A percentile compares a stretch with the other conserved stretches of the same genome.
These are phyloP conservation scores for Eupithecia abbreviata DNA, from an alignment of 2,888 invertebrate genomes.

Conservation along the genomic window DNA sequence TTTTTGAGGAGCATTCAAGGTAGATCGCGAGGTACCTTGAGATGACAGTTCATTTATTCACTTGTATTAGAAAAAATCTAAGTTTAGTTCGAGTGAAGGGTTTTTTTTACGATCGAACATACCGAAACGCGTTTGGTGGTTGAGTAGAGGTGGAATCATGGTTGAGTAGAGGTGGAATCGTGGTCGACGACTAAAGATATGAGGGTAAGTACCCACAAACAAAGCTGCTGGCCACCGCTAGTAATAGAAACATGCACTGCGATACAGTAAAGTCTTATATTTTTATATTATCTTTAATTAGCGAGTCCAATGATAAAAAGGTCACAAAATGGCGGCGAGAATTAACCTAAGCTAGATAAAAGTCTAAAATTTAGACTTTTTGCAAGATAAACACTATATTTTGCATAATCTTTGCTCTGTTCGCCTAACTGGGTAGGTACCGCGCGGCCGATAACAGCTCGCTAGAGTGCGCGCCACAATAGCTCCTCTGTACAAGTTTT, in stretches of 20 bases:
- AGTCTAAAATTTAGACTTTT: constrained; percentile 66
- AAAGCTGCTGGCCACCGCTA: neutral
- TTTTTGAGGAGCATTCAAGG: no score
- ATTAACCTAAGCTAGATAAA: constrained; percentile 53
- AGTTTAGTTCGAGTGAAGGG: no score
- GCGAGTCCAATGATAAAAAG: constrained; percentile 48
- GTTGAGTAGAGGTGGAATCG: no score
- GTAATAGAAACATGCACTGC: constrained; percentile 1
- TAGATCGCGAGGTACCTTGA: no score
- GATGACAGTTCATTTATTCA: no score
- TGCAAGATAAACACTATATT: constrained; percentile 45
- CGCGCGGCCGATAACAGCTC: constrained; percentile 14
- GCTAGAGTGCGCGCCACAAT: constrained; percentile 12
- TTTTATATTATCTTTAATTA: constrained; percentile 40
- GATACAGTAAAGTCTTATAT: constrained; percentile 22
- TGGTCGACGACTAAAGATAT: no score
- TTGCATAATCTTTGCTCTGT: constrained; percentile 47
- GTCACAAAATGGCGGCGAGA: constrained; percentile 46
- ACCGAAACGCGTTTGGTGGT: no score
- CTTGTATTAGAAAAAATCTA: no score
- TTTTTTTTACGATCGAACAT: no score
- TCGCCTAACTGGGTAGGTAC: constrained; percentile 41
- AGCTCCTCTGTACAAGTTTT: neutral
- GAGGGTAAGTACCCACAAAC: no score
- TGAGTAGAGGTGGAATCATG: no score